These are phyloP conservation scores for Heliconius charithonia DNA, from an alignment of 2,888 invertebrate genomes.

Conservation along the genomic window DNA sequence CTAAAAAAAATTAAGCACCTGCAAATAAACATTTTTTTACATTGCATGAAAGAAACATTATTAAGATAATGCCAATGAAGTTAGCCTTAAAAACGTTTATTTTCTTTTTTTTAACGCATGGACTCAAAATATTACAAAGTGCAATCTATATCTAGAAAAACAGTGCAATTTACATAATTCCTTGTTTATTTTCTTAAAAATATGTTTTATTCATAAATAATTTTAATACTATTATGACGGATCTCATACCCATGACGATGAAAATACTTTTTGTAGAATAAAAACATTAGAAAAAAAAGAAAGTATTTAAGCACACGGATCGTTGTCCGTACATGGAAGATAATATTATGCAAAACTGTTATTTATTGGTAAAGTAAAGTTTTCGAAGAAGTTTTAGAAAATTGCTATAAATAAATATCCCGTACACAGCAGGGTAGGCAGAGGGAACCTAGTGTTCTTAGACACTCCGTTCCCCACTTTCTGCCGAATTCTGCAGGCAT, in stretches of 20 bases:
- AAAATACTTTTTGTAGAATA: background rate
- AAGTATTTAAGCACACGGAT: too few species aligned
- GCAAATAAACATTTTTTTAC: background rate
- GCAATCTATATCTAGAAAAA: conserved; percentile 47
- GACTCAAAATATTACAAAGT: conserved; percentile 35
- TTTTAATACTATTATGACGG: conserved; percentile 14
- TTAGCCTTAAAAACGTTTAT: too few species aligned
- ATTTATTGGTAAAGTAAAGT: too few species aligned
- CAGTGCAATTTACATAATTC: conserved; percentile 48
- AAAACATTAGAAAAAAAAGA: background rate
- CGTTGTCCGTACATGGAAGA: too few species aligned
- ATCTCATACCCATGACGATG: conserved; percentile 18
- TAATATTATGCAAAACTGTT: too few species aligned
- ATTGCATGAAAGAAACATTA: background rate
- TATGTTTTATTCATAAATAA: conserved; percentile 1
- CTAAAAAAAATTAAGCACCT: background rate
- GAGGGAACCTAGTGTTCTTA: too few species aligned
- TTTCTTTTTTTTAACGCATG: background rate
- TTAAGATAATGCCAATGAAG: background rate
- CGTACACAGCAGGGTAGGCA: too few species aligned
- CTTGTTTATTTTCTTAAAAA: conserved; percentile 42
- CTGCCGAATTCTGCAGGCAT: too few species aligned
- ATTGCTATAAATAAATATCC: too few species aligned
- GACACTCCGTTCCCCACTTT: too few species aligned
- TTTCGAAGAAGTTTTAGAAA: too few species aligned